These are phyloP conservation scores for Nibea albiflora DNA, from an alignment of 2,113 vertebrate species.

Conservation along the genomic window DNA sequence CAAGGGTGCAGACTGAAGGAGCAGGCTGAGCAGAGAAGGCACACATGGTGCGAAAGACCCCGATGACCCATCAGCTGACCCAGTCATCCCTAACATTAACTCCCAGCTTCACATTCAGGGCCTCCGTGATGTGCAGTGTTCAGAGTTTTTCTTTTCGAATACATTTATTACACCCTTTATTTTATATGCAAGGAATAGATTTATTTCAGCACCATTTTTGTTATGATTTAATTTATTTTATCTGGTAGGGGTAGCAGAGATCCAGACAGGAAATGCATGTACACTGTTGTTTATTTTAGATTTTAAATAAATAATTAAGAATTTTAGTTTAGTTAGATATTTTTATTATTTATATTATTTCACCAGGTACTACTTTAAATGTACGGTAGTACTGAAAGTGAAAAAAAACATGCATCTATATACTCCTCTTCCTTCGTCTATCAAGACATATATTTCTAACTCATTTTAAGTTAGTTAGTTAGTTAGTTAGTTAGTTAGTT, in stretches of 20 bases:
- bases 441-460: background rate
- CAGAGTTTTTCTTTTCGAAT: background rate
- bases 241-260: background rate
- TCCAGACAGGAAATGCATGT: background rate
- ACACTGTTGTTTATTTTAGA: background rate
- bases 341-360: too few relatives aligned
- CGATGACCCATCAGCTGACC: constrained; percentile 60
- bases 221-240: background rate
- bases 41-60: constrained; percentile 44
- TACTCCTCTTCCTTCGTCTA: background rate
- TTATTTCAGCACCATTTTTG: background rate
- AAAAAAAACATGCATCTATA: background rate
- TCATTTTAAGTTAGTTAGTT: too few relatives aligned
- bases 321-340: too few relatives aligned
- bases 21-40: constrained; percentile 13
- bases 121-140: background rate
- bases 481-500: background rate
- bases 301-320: background rate
- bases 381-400: background rate
- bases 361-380: background rate
- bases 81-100: constrained; percentile 39
- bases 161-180: background rate
- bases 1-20: constrained; percentile 17
- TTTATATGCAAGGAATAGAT: background rate
- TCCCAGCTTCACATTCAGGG: constrained; percentile 29